A percentile compares a stretch with the other conserved stretches of the same genome.
Evolutionary conservation across 2,888 invertebrate species (phyloP).

Genomic region (Hydrotaea cyrtoneurina): DNA sequence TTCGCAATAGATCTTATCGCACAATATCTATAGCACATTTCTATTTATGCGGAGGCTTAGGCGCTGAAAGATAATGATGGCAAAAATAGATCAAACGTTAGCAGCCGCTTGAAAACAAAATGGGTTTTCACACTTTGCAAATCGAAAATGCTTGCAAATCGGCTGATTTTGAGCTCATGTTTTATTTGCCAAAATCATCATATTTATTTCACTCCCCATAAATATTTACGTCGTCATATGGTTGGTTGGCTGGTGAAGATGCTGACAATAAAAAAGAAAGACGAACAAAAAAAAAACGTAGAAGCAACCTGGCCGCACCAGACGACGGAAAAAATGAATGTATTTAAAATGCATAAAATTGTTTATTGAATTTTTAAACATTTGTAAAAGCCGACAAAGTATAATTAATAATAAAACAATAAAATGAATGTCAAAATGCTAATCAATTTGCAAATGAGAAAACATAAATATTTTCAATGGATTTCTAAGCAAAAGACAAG

Average conservation of each 20-base stretch:
- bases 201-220: slow-evolving; percentile 59
- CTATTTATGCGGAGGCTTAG: too few relatives aligned
- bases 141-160: too few relatives aligned
- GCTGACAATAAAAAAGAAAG: too few relatives aligned
- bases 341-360: slow-evolving; percentile 59
- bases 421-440: slow-evolving; percentile 62
- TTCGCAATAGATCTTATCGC: background rate
- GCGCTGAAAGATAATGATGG: background rate
- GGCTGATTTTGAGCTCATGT: background rate
- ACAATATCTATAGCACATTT: background rate
- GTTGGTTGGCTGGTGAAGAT: too few relatives aligned
- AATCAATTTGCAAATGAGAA: slow-evolving; percentile 62
- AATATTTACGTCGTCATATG: slow-evolving; percentile 51
- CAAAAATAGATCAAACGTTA: slow-evolving; percentile 30
- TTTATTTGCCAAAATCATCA: slow-evolving; percentile 42
- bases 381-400: slow-evolving; percentile 63
- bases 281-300: background rate
- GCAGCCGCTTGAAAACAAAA: slow-evolving; percentile 15
- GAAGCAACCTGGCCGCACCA: background rate
- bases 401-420: slow-evolving; percentile 60
- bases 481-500: background rate
- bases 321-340: slow-evolving; percentile 36
- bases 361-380: slow-evolving; percentile 60
- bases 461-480: slow-evolving; percentile 60
- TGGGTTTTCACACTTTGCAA: slow-evolving; percentile 52